phyloP scores from a whole-genome alignment of 1,140 invertebrate genomes.

The Listronotus bonariensis region DNA sequence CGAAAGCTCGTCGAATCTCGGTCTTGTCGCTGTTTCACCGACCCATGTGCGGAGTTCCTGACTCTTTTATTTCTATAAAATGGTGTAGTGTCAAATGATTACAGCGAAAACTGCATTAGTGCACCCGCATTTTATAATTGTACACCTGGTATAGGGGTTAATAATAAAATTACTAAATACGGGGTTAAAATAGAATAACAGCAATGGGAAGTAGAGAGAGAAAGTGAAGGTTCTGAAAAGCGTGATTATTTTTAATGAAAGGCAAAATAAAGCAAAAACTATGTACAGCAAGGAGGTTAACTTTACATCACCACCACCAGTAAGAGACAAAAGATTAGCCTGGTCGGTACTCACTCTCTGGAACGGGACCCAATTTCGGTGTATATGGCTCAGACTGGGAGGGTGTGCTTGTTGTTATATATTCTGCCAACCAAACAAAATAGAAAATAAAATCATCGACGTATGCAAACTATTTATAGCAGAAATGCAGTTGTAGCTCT shows the following conservation, averaged over 20 bases:
- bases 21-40: no score
- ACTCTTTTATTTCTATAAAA: no score
- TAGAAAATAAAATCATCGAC: constrained; percentile 39
- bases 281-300: constrained; percentile 6
- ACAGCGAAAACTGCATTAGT: no score
- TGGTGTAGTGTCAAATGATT: no score
- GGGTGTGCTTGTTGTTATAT: constrained; percentile 30
- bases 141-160: no score
- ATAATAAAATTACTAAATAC: constrained; percentile 12
- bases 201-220: constrained; percentile 13
- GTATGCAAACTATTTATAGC: constrained; percentile 20
- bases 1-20: no score
- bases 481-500: neutral
- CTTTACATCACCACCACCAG: constrained; percentile 35
- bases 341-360: constrained; percentile 45
- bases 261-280: constrained; percentile 16
- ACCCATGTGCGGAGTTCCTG: no score
- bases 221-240: constrained; percentile 24
- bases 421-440: constrained; percentile 36
- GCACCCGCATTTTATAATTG: no score
- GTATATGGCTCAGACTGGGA: constrained; percentile 34
- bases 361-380: constrained; percentile 30
- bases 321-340: constrained; percentile 25
- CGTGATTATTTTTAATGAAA: neutral
- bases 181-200: constrained; percentile 13